These are phyloP conservation scores for Pteropus alecto DNA, from an alignment of 2,113 vertebrate genomes.

Conservation along the genomic window DNA sequence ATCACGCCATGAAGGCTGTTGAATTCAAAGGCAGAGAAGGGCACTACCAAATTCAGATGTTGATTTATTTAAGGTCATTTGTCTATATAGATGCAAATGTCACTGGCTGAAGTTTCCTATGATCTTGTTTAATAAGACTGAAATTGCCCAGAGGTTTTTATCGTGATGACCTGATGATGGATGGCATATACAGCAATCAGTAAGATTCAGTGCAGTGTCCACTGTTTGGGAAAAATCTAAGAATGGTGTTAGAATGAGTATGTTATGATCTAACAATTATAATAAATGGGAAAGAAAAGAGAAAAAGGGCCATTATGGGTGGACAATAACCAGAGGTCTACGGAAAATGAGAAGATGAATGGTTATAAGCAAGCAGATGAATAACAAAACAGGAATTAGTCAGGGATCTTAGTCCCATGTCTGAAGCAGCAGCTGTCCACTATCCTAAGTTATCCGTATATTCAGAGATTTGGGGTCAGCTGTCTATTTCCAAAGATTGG, in stretches of 20 bases:
- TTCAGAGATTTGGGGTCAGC: background rate
- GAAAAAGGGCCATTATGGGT: background rate
- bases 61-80: background rate
- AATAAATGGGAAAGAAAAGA: background rate
- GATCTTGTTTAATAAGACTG: background rate
- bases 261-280: background rate
- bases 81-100: background rate
- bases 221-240: background rate
- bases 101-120: background rate
- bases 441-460: background rate
- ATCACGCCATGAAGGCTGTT: background rate
- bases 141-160: background rate
- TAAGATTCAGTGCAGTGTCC: background rate
- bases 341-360: background rate
- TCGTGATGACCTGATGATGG: background rate
- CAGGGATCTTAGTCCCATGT: background rate
- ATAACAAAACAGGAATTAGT: background rate
- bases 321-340: background rate
- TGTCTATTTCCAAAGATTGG: background rate
- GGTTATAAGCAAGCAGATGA: background rate
- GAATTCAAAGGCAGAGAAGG: background rate
- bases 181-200: background rate
- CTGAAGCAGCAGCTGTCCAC: background rate
- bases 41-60: background rate
- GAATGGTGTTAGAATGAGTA: background rate